Evolutionary conservation across 2,888 invertebrate species (phyloP), one percentile per base, ranked within the genome.

Genomic region (Lasioglossum morio): DNA sequence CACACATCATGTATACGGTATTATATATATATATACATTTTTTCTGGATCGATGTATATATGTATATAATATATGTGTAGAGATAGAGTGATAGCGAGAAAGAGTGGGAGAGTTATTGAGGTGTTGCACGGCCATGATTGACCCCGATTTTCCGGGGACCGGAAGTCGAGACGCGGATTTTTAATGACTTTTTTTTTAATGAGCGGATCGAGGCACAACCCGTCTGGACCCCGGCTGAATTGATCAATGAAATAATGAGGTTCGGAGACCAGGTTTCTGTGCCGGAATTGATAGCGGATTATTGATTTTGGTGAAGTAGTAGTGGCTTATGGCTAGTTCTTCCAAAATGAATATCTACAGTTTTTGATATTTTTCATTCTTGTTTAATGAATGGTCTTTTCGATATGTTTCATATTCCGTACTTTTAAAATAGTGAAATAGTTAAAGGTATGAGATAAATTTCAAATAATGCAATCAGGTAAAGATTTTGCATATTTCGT

Each of bases 1-100:
- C 88, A 89, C 87, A 91, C 85, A 89, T 87, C 85, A 85, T 88
- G 81, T 78, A 76, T 81, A 88, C 85, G 87, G 34, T 37, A 69
- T 37, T 37, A 69, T 37, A 86, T 82, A 85, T 74, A 63, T 43
- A 84, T 34, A 34, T 66, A 34, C 19, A 63, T 30, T 14, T 63
- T 63, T 14, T 63, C 2, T 63, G 7, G 4, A 87, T 80, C 84
- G 77, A 84, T 86, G 84, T 77, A 81, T 82, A 87, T 30, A 63
- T 63, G 57, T 60, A 46, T 75, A 75, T 66, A 30, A 77, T 82
- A 72, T 74, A 72, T 77, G 75, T 77, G 53, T 53, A 84, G 70
- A 83, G 75, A 76, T 19, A 84, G 74, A 85, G 66, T 73, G 74
- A 79, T 63, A 74, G 73, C 73, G 72, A 85, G 43, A 79, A 57